Evolutionary conservation across 1,140 invertebrate species (phyloP), one percentile per base, ranked within the genome.

Genomic region (Polyergus mexicanus): DNA sequence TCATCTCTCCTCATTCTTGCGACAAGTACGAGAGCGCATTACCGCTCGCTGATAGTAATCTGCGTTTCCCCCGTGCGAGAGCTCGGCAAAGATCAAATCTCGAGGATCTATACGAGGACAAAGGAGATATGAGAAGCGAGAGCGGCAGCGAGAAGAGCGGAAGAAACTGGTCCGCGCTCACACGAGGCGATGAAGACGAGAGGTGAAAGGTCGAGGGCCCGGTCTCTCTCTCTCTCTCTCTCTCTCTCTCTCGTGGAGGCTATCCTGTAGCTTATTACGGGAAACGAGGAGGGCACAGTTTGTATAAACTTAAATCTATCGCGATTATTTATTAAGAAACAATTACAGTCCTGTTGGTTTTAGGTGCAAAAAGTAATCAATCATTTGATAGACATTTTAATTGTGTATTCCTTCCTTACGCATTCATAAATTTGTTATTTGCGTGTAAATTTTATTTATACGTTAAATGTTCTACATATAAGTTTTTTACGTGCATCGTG

Each of bases 21-120:
- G 77, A 69, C 78, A 86, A 88, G 86, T 89, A 89, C 60, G 69
- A 74, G 90, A 86, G 75, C 86, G 87, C 86, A 92, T 93, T 93
- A 93, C 90, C 85, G 84, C 92, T 92, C 84, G 84, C 19, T 72
- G 93, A 94, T 94, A 92, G 51, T 78, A 54, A 93, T 94, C 93
- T 92, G 56, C 83, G 86, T 72, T 85, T 80, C 71, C 87, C 88
- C 74, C 78, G 85, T 35, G 35, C 32, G 47, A 51, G 47, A 28
- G 69, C 60, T 51, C 62, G 25, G 62, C 16, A 22, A 51, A 68
- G 88, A 92, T 92, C 62, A 85, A 88, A 92, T 92, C 92, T 90
- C 76, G 54, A 75, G 80, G 77, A 88, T 88, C 84, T 56, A 28
- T 71, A 69, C 71, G 69, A 84, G 74, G 80, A 89, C 74, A 85